Evolutionary conservation across 2,113 vertebrate species (phyloP).

Genomic region (Psephotus haematonotus): DNA sequence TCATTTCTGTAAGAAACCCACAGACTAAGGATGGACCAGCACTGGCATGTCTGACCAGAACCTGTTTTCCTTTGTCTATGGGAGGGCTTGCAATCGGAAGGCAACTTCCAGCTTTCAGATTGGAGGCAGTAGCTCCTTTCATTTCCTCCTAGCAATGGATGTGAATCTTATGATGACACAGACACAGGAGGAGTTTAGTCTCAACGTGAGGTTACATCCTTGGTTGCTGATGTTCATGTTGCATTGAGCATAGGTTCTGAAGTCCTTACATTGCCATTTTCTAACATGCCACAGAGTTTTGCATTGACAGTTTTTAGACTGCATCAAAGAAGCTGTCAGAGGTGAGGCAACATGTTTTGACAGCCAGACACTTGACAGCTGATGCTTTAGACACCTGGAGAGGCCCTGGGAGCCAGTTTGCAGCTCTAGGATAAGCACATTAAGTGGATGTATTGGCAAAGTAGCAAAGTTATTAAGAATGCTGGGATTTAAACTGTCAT

Average conservation of each 20-base stretch:
- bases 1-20: not conserved
- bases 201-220: not conserved
- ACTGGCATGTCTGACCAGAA: rapidly evolving
- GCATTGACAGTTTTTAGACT: not conserved
- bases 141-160: not conserved
- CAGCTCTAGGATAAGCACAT: not conserved
- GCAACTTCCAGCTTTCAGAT: not conserved
- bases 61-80: not conserved
- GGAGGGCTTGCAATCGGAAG: not conserved
- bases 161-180: not conserved
- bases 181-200: not conserved
- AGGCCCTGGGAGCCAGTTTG: not conserved
- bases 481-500: not conserved
- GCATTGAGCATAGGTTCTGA: not conserved
- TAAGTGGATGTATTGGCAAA: not conserved
- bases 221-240: not conserved
- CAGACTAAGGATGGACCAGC: not conserved
- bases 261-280: not conserved
- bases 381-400: not conserved
- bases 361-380: not conserved
- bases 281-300: not conserved
- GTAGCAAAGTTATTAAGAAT: not conserved
- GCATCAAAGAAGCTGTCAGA: not conserved
- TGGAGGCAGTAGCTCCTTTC: not conserved
- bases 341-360: not conserved